Evolutionary conservation across 2,888 invertebrate genomes (phyloP).

Genomic region (Scaptomyza polygonia): DNA sequence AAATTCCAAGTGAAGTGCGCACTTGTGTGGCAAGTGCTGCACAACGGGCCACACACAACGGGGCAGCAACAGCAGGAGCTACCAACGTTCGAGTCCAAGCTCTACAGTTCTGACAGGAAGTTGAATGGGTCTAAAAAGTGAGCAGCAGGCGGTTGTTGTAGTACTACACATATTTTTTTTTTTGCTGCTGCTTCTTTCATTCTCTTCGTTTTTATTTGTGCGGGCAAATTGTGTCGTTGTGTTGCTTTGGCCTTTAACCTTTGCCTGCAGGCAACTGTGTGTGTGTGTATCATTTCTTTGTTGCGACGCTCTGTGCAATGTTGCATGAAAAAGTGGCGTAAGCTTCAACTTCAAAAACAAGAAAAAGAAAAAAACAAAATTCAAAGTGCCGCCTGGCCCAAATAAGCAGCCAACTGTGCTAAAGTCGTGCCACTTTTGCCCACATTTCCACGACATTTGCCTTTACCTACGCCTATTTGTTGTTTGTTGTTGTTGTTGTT

Average conservation of each 20-base stretch:
- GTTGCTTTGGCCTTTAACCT: slow-evolving; percentile 74
- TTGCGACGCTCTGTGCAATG: slow-evolving; percentile 72
- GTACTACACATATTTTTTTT: slow-evolving; percentile 1
- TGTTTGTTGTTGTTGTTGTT: slow-evolving; percentile 25
- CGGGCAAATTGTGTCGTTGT: slow-evolving; percentile 69
- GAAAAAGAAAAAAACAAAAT: neutral
- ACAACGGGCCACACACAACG: slow-evolving; percentile 56
- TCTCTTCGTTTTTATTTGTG: slow-evolving; percentile 1
- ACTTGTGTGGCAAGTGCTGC: slow-evolving; percentile 77
- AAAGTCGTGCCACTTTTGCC: slow-evolving; percentile 64
- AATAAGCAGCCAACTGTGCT: slow-evolving; percentile 64
- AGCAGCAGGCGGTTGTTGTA: slow-evolving; percentile 38
- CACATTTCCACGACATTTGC: slow-evolving; percentile 72
- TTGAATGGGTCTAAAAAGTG: slow-evolving; percentile 66
- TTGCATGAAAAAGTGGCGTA: slow-evolving; percentile 78
- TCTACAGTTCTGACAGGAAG: slow-evolving; percentile 43
- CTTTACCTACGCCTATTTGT: slow-evolving; percentile 35
- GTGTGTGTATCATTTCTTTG: slow-evolving; percentile 54
- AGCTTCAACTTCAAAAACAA: slow-evolving; percentile 45
- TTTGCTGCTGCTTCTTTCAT: neutral
- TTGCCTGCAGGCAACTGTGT: slow-evolving; percentile 42
- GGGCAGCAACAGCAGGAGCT: slow-evolving; percentile 14
- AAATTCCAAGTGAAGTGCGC: slow-evolving; percentile 79
- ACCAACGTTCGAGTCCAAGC: slow-evolving; percentile 20
- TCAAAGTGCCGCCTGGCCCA: slow-evolving; percentile 54